These are phyloP conservation scores for Vanacampus margaritifer DNA, from an alignment of 2,113 vertebrate species.

Conservation along the genomic window DNA sequence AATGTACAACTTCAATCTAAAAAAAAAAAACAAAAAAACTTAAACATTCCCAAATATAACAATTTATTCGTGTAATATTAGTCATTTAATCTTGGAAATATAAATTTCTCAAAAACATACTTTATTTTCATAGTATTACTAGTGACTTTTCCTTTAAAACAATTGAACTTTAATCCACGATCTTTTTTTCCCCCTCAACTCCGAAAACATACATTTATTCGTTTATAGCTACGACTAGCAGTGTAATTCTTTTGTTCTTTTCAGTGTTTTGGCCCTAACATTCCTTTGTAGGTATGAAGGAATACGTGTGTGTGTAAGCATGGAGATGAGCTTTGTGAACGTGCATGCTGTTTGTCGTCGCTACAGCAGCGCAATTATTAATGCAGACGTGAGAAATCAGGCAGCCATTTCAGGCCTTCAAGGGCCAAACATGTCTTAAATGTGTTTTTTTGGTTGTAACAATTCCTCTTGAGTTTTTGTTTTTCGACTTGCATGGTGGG, in stretches of 20 bases:
- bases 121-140: too few species aligned
- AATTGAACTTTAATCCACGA: too few species aligned
- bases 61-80: too few species aligned
- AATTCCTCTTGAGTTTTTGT: neutral
- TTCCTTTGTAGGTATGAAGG: neutral
- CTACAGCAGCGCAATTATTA: conserved; percentile 2
- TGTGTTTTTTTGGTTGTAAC: neutral
- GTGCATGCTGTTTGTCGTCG: conserved; percentile 41
- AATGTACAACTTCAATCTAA: too few species aligned
- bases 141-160: too few species aligned
- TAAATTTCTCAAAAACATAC: too few species aligned
- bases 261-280: neutral
- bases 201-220: too few species aligned
- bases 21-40: too few species aligned
- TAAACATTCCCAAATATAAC: too few species aligned
- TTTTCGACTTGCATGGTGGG: neutral
- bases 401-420: neutral
- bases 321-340: conserved; percentile 15
- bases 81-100: too few species aligned
- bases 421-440: neutral
- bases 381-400: neutral
- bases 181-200: neutral
- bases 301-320: neutral
- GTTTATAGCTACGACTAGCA: too few species aligned
- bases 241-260: neutral